A percentile compares a stretch with the other conserved stretches of the same genome.
These are phyloP conservation scores for Hemiprocne comata DNA, from an alignment of 2,113 vertebrate genomes.

Conservation along the genomic window DNA sequence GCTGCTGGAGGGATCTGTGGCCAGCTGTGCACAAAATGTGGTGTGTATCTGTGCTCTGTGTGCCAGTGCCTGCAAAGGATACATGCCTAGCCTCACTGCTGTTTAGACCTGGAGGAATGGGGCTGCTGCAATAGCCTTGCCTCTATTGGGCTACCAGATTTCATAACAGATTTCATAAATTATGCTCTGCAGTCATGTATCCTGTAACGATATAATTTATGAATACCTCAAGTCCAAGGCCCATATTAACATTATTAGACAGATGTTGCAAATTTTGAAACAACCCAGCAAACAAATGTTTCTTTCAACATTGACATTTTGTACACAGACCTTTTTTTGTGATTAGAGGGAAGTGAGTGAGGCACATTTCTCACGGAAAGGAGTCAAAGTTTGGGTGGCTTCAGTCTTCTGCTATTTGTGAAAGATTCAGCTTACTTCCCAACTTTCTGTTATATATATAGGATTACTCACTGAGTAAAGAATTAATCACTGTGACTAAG, in stretches of 20 bases:
- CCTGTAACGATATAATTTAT: not conserved
- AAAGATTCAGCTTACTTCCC: not conserved
- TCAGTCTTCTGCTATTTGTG: not conserved
- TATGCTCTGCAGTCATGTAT: not conserved
- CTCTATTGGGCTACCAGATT: not conserved
- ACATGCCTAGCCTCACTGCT: not conserved
- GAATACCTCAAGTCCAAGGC: not conserved
- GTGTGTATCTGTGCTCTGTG: not conserved
- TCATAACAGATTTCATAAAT: not conserved
- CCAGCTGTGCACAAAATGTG: not conserved
- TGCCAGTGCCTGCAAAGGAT: not conserved
- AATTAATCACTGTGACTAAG: not conserved
- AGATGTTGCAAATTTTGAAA: not conserved
- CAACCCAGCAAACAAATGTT: rapidly evolving
- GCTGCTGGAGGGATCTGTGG: not conserved
- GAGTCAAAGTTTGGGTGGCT: not conserved
- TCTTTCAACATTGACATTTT: not conserved
- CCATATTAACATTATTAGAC: not conserved
- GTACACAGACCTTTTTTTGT: not conserved
- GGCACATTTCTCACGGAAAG: not conserved
- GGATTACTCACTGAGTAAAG: not conserved
- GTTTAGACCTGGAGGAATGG: not conserved
- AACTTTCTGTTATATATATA: not conserved
- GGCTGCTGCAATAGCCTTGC: not conserved
- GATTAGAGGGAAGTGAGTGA: not conserved